Conservation (phyloP, 2,797 vertebrate species). For the Bovichtus variegatus region DNA sequence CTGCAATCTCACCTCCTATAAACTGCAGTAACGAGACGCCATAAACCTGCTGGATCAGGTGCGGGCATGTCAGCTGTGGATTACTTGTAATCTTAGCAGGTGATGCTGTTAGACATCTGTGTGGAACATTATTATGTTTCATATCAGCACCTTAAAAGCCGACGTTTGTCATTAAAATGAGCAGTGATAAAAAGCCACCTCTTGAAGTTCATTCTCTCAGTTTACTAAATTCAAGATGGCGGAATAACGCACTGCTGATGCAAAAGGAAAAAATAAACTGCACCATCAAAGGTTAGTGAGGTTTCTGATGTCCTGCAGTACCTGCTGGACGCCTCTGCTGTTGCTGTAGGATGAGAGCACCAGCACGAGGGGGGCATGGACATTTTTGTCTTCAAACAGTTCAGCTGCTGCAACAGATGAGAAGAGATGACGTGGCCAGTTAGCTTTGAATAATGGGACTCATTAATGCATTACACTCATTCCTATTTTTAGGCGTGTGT, state of each 20-base stretch:
- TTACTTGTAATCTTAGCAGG: not conserved
- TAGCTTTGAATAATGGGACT: not conserved
- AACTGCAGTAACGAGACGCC: slow-evolving; percentile 35
- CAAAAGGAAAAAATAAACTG: not conserved
- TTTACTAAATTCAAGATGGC: not conserved
- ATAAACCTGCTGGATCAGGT: slow-evolving; percentile 1
- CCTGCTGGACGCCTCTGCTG: slow-evolving; percentile 91
- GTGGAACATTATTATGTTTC: not conserved
- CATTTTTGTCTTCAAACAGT: slow-evolving; percentile 89
- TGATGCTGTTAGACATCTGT: not conserved
- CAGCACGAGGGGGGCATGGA: slow-evolving; percentile 88
- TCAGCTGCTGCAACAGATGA: slow-evolving; percentile 81
- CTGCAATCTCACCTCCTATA: slow-evolving; percentile 27
- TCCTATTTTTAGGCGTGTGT: slow-evolving; percentile 2
- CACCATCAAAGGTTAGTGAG: not conserved
- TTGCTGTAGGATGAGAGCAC: slow-evolving; percentile 87
- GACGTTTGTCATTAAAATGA: not conserved
- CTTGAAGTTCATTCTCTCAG: not conserved
- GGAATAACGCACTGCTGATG: not conserved
- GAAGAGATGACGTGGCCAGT: not conserved
- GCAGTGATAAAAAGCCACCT: not conserved
- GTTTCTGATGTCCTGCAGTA: slow-evolving; percentile 56
- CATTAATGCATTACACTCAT: not conserved
- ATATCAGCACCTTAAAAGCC: not conserved
- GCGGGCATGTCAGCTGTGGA: not conserved